A percentile compares a stretch with the other conserved stretches of the same genome.
These are phyloP conservation scores for Onychomys leucogaster DNA, from an alignment of 2,797 vertebrate species.

Conservation along the genomic window DNA sequence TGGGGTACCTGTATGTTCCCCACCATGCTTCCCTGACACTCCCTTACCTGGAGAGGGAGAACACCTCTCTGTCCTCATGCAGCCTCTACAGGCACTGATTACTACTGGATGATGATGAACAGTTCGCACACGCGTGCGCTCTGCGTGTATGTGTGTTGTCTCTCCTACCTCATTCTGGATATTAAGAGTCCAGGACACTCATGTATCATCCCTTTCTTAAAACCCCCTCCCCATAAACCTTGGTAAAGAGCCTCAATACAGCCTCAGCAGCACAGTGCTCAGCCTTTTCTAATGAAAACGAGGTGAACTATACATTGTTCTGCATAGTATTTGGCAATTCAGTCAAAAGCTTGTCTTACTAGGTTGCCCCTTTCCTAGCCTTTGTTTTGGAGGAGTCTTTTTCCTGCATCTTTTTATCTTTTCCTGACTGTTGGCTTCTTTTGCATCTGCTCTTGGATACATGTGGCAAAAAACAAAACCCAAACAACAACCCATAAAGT, in stretches of 20 bases:
- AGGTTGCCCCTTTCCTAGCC: neutral
- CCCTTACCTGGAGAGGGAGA: neutral
- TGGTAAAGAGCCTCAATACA: neutral
- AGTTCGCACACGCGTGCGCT: no score
- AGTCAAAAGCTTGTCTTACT: neutral
- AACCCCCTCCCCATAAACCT: accelerated
- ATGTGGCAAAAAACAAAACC: neutral
- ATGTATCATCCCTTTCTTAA: neutral
- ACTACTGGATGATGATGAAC: neutral
- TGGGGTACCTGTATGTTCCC: neutral
- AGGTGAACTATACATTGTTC: neutral
- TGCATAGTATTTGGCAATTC: neutral
- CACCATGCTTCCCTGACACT: neutral
- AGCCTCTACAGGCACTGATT: neutral
- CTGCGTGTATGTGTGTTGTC: neutral
- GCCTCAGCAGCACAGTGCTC: neutral
- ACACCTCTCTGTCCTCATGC: neutral
- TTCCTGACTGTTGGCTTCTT: neutral
- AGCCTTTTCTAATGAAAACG: neutral
- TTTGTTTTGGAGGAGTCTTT: neutral
- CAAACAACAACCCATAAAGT: neutral
- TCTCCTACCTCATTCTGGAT: neutral
- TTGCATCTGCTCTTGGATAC: neutral
- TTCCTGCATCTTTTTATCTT: neutral
- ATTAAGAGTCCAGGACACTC: neutral